Percentiles rank a stretch among this genome's conserved stretches.
Evolutionary conservation across 2,888 invertebrate genomes (phyloP).

Genomic region (Amphimallon solstitiale): DNA sequence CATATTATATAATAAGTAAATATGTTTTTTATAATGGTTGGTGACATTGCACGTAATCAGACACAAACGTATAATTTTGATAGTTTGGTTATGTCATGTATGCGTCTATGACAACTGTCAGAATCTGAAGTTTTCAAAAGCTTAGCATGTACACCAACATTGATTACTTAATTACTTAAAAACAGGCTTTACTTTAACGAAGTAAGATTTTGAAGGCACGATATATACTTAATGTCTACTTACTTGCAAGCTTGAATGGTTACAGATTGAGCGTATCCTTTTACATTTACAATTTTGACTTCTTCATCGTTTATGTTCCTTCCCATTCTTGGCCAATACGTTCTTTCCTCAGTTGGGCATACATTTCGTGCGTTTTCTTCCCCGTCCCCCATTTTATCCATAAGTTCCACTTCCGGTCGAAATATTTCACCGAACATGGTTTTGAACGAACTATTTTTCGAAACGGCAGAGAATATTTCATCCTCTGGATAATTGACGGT

Average conservation of each 20-base stretch:
- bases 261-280: conserved; percentile 16
- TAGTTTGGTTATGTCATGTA: too few relatives aligned
- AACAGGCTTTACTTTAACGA: not conserved
- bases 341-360: conserved; percentile 1
- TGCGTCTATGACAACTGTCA: too few relatives aligned
- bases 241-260: conserved; percentile 26
- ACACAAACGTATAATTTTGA: too few relatives aligned
- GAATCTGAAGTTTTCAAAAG: too few relatives aligned
- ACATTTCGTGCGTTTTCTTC: not conserved
- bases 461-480: not conserved
- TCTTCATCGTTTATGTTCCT: not conserved
- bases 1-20: too few relatives aligned
- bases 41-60: too few relatives aligned
- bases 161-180: not conserved
- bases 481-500: not conserved
- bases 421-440: conserved; percentile 8
- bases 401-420: not conserved
- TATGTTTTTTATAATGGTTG: too few relatives aligned
- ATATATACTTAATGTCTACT: conserved; percentile 14
- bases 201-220: not conserved
- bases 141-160: too few relatives aligned
- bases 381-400: not conserved
- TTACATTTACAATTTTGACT: conserved; percentile 29
- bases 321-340: conserved; percentile 11
- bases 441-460: not conserved